Base-by-base conservation (phyloP, 2,113 vertebrate genomes). In the Verasper variegatus region DNA sequence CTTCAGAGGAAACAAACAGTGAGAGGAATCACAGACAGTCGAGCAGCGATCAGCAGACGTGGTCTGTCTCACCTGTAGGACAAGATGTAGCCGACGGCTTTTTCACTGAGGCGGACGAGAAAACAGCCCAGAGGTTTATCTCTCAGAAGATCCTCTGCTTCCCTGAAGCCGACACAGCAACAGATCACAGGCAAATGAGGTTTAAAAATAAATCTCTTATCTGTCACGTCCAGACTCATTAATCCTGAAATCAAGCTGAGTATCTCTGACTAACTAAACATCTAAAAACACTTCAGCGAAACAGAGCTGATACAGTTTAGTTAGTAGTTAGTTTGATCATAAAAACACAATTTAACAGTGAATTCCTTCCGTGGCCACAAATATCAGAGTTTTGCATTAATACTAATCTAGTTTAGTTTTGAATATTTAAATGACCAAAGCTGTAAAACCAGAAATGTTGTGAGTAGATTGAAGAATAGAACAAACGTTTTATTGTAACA, bases 61-160 rank as follows among this genome's bases (percentile, higher is more conserved):
- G 21, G 2, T 52, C 49, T 10, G 6, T 10, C 95, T 94, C 87
- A 96, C 96, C 86, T 96, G 83, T 96, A 97, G 75, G 96, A 97
- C 51, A 97, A 85, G 84, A 97, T 95, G 89, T 95, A 97, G 64
- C 96, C 93, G 0, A 95, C 84, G 9, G 96, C 85, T 87, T 93
- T 94, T 65, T 96, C 94, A 0, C 96, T 96, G 68, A 97, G 93
- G 47, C 96, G 93, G 63, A 97, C 93, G 75, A 97, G 94, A 80
- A 97, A 97, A 65, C 90, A 93, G 51, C 96, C 96, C 9, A 93
- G 55, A 11, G 86, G 77, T 86, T 93, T 94, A 80, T 95, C 94
- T 86, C 82, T 76, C 71, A 97, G 83, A 0, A 95, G 90, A 67
- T 94, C 94, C 67, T 97, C 96, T 0, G 95, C 91, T 35, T 96